Base-by-base conservation (phyloP, 2,888 invertebrate species). In the Calameuta filiformis region DNA sequence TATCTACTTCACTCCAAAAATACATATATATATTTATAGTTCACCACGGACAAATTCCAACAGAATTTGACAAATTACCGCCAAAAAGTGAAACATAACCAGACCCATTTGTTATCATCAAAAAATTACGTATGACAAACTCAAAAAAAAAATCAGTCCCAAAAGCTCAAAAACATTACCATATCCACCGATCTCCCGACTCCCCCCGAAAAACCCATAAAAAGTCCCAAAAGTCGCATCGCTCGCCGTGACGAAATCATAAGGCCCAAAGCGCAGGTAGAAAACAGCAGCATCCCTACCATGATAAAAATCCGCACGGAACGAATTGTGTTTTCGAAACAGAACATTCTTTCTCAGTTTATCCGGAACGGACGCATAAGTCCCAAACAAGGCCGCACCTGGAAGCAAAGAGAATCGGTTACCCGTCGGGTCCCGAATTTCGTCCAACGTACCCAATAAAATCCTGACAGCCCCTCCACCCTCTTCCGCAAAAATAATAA, bases 301-400 rank as follows among this genome's bases (percentile, higher is more conserved):
- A 81, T 85, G 87, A 90, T 90, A 88, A 87, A 83, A 85, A 89
- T 88, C 83, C 84, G 77, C 75, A 86, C 81, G 89, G 87, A 90
- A 90, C 90, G 88, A 90, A 91, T 90, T 74, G 85, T 89, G 89
- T 89, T 89, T 89, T 89, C 87, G 85, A 89, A 90, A 89, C 87
- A 89, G 83, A 81, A 83, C 83, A 83, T 83, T 83, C 56, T 86
- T 85, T 82, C 79, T 77, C 81, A 82, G 81, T 85, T 86, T 84
- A 82, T 82, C 78, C 74, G 74, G 76, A 34, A 71, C 69, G 69
- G 34, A 56, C 31, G 31, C 56, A 6, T 23, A 23, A 56, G 56
- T 56, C 56, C 56, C 56, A 56, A 56, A 56, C 23, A 56, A 56
- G 56, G 56, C 56, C 56, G 56, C 56, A 56, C 56, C 56, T 56